These are phyloP conservation scores for Caenorhabditis sp. DNA, from an alignment of 2,888 invertebrate species.

Conservation along the genomic window DNA sequence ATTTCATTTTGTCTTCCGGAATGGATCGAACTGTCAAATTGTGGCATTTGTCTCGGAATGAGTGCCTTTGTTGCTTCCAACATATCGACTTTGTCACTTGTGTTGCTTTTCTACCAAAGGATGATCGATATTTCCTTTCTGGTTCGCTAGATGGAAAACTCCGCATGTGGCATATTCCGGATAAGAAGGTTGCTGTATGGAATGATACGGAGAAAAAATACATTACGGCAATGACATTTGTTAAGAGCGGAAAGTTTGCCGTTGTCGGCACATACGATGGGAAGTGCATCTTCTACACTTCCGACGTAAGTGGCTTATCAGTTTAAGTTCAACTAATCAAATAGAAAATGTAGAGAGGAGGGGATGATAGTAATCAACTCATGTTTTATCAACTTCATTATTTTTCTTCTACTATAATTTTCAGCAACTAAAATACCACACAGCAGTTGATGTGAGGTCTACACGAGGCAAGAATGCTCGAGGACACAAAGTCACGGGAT, in stretches of 20 bases:
- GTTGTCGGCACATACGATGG: constrained; percentile 99
- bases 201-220: constrained; percentile 77
- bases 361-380: no score
- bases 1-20: constrained; percentile 80
- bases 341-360: no score
- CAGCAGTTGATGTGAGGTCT: constrained; percentile 95
- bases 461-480: constrained; percentile 96
- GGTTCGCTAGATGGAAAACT: constrained; percentile 98
- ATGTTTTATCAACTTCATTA: no score
- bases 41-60: constrained; percentile 97
- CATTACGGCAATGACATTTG: constrained; percentile 83
- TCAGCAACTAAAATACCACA: constrained; percentile 95
- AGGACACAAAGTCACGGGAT: constrained; percentile 96
- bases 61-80: constrained; percentile 98
- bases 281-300: constrained; percentile 97
- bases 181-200: constrained; percentile 87
- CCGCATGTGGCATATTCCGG: constrained; percentile 99
- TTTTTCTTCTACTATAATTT: constrained; percentile 64
- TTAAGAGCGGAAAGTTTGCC: constrained; percentile 93
- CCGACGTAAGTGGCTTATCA: constrained; percentile 86
- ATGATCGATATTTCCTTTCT: constrained; percentile 92
- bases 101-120: constrained; percentile 96
- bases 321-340: no score
- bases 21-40: constrained; percentile 91
- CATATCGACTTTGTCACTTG: constrained; percentile 99